Evolutionary conservation across 2,113 vertebrate species (phyloP), one percentile per base, ranked within the genome.

Genomic region (Phyllostomus hastatus): DNA sequence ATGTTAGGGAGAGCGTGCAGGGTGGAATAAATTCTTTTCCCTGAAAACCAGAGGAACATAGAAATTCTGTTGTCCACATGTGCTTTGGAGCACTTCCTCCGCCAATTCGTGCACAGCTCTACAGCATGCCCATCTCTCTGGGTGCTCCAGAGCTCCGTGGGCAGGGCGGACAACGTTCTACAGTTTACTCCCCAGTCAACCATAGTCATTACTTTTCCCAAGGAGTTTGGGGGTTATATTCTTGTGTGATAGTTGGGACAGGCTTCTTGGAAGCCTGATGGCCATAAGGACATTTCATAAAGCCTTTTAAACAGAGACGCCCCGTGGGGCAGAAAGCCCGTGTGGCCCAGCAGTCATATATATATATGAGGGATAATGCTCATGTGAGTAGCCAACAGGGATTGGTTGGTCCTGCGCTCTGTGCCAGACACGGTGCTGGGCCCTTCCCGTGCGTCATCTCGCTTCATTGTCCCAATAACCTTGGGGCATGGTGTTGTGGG

Each of bases 1-100:
- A 7, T 52, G 19, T 57, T 57, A 57, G 35, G 67, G 76, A 84
- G 43, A 31, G 10, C 61, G 16, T 79, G 17, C 11, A 41, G 28
- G n/a, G 26, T 72, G 33, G 52, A 80, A 69, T 43, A 22, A 17
- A 48, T 22, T 61, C 9, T 12, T 57, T 54, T 46, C 31, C 38
- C 46, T 90, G n/a, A 26, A 78, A 57, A 82, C 20, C 12, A 26
- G 16, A 92, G 64, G 57, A 59, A 26, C 95, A 92, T 57, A 46
- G 72, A 89, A 85, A 86, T 95, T 94, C 35, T 0, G 0, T 85
- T 87, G 26, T 41, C 59, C 78, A 90, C 94, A 93, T 54, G 94
- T 97, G 97, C 89, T 96, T 94, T 70, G 84, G 43, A 91, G 88
- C 81, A 54, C 78, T 86, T 94, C 16, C 57, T 69, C 78, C 38